Conservation (phyloP, 2,888 invertebrate species). For the Aethes cnicana region DNA sequence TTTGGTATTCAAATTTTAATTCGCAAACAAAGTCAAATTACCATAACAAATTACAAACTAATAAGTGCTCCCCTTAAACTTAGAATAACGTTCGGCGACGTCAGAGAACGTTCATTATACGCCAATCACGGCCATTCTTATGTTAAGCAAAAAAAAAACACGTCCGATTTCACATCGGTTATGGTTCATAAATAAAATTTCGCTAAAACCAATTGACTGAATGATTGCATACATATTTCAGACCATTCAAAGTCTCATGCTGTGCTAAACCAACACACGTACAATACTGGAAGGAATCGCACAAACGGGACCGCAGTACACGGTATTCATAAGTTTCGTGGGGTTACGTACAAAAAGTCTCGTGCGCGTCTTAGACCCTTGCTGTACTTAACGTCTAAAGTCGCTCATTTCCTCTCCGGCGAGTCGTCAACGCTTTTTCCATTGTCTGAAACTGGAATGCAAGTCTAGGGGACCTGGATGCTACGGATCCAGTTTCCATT, state of each 20-base stretch:
- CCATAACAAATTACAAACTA: background rate
- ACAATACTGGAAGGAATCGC: background rate
- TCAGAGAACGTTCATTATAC: background rate
- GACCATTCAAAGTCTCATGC: background rate
- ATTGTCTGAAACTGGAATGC: conserved; percentile 3
- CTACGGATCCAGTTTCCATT: background rate
- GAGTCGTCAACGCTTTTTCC: background rate
- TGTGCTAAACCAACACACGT: conserved; percentile 1
- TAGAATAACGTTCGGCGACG: background rate
- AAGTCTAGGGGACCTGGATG: conserved; percentile 6
- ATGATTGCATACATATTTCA: conserved; percentile 1
- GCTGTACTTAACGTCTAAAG: background rate
- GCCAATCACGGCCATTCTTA: background rate
- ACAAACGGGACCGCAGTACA: background rate
- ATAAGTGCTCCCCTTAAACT: background rate
- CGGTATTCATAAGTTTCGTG: background rate
- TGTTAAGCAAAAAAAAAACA: background rate
- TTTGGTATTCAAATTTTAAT: background rate
- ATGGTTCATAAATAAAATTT: conserved; percentile 25
- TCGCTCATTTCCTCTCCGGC: background rate
- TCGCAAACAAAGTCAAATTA: background rate
- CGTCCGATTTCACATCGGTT: conserved; percentile 5
- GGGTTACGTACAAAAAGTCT: background rate
- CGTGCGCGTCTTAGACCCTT: background rate
- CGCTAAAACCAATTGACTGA: conserved; percentile 31